These are phyloP conservation scores for Stichopus horrens DNA, from an alignment of 53 echinoderm and acorn worm genomes.

Conservation along the genomic window DNA sequence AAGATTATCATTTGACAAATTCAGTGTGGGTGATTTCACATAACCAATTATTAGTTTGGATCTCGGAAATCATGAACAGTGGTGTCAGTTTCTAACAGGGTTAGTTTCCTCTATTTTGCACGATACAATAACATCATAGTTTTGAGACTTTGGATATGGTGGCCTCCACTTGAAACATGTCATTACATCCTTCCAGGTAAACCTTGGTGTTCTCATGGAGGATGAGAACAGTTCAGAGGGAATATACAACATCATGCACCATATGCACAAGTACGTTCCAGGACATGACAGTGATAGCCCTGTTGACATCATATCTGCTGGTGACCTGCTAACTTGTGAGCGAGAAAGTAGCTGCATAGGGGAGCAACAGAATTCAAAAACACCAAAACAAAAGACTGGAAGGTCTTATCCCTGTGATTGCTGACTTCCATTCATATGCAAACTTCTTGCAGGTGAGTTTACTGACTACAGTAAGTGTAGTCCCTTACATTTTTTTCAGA, in stretches of 20 bases:
- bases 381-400: conserved; percentile 60
- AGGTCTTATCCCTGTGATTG: conserved; percentile 68
- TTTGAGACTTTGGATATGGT: too few species aligned
- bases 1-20: too few species aligned
- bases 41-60: too few species aligned
- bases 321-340: conserved; percentile 70
- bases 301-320: conserved; percentile 54
- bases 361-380: conserved; percentile 58
- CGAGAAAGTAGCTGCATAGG: conserved; percentile 52
- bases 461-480: neutral
- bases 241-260: conserved; percentile 59
- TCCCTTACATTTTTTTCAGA: neutral
- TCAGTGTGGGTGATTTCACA: too few species aligned
- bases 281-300: conserved; percentile 49
- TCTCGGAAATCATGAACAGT: too few species aligned
- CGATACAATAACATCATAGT: too few species aligned
- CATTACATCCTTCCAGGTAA: conserved; percentile 53
- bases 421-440: conserved; percentile 73
- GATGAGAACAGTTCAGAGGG: conserved; percentile 66
- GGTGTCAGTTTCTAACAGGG: too few species aligned
- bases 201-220: conserved; percentile 77
- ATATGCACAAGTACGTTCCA: conserved; percentile 66
- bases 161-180: too few species aligned
- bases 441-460: conserved; percentile 66
- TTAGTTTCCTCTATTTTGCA: too few species aligned